phyloP scores from a whole-genome alignment of 1,140 invertebrate species.

The Drosophila novamexicana region DNA sequence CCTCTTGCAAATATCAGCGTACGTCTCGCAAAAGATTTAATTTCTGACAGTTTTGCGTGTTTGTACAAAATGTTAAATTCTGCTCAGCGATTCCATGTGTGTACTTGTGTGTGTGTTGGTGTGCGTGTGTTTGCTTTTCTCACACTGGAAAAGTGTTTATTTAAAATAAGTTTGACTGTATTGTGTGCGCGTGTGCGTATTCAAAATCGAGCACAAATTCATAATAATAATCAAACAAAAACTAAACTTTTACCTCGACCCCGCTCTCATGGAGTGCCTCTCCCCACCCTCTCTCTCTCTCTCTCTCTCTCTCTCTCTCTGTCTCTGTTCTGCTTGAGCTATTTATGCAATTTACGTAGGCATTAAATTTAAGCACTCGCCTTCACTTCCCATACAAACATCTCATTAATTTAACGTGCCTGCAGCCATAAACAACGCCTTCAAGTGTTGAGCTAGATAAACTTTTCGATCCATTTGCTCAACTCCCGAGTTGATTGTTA shows the following conservation, averaged over 20 bases:
- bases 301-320: constrained; percentile 2
- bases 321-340: constrained; percentile 9
- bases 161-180: constrained; percentile 59
- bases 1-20: constrained; percentile 58
- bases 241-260: constrained; percentile 24
- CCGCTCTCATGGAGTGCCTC: not conserved
- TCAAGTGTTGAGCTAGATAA: constrained; percentile 14
- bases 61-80: constrained; percentile 72
- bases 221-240: constrained; percentile 59
- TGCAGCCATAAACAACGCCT: constrained; percentile 37
- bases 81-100: constrained; percentile 20
- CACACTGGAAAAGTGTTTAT: constrained; percentile 71
- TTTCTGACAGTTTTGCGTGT: constrained; percentile 74
- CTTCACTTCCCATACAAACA: constrained; percentile 74
- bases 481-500: constrained; percentile 11
- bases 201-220: constrained; percentile 50
- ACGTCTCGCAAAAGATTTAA: constrained; percentile 52
- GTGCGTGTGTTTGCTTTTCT: constrained; percentile 34
- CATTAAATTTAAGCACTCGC: constrained; percentile 76
- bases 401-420: constrained; percentile 73
- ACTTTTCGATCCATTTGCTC: constrained; percentile 3
- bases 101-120: constrained; percentile 29
- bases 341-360: constrained; percentile 63
- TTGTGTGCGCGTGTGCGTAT: constrained; percentile 43
- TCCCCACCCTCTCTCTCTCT: too few species aligned